Evolutionary conservation across 2,113 vertebrate species (phyloP), one percentile per base, ranked within the genome.

Genomic region (Struthio camelus): DNA sequence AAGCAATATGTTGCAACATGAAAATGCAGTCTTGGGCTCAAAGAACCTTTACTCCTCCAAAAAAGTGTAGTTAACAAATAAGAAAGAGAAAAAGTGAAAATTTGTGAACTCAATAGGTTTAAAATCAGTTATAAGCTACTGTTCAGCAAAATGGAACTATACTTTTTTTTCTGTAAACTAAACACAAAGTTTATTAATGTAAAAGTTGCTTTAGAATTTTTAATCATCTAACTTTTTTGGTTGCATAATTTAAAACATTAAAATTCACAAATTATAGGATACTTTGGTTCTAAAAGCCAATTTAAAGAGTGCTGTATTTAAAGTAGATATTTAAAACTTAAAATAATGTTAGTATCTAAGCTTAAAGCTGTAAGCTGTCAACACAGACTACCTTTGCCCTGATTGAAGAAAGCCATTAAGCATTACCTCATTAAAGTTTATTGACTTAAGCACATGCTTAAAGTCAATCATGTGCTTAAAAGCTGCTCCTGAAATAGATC

Each of bases 391-490:
- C 82, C 83, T 93, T 88, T 67, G 76, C 32, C 32, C 19, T 87
- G 53, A 87, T 58, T 87, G 53, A 96, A 78, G 80, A 85, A 97
- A 90, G 62, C 1, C 8, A 44, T 94, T 93, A 92, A 89, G 80
- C 23, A 50, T 81, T 87, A 53, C 58, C 38, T 92, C 44, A 80
- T 92, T 93, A 84, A 94, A 59, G 50, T 91, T 95, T 84, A 95
- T 92, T 95, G 90, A 91, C 65, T 89, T 86, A 94, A 94, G n/a
- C 42, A 79, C 40, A 53, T 76, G 42, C 86, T 72, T 93, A 79
- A 86, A 92, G 77, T 48, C 80, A 95, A 44, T 84, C 53, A 71
- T 34, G 19, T 90, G 64, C 76, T 93, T 89, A 96, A 96, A 92
- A 92, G 59, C 28, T 79, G n/a, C 44, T 91, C 51, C 64, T 84